Evolutionary conservation across 1,140 invertebrate genomes (phyloP), one percentile per base, ranked within the genome.

Genomic region (Atta colombica): DNA sequence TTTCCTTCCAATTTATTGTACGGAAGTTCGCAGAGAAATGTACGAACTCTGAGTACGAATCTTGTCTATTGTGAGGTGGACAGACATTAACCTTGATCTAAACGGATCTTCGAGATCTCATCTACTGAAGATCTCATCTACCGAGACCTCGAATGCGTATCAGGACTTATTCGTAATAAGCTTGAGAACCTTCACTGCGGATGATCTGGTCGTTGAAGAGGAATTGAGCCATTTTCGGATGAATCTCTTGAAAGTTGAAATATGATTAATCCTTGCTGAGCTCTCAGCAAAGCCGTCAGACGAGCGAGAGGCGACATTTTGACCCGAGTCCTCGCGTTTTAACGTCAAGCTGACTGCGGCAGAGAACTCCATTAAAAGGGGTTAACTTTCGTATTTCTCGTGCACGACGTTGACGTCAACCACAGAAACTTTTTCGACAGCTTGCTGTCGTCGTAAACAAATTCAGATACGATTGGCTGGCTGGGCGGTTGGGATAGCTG

Each of bases 401-500:
- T 81, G 16, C 39, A 25, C 51, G 51, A 72, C 51, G 45, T 88
- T 12, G 31, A 75, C 58, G 80, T 28, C 18, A 60, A 39, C 60
- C 45, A 53, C 69, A 58, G 39, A 45, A 88, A 88, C 28, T 85
- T 89, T 86, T 78, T 55, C 71, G 71, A 84, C 80, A 84, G 80
- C 55, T 69, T 25, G 14, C 84, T 25, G 74, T 58, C 80, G 45
- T 86, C 87, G 85, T 75, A 87, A 88, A 87, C 87, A 75, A 87
- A 88, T 88, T 82, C 68, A 65, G 53, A 74, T 74, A 84, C 80
- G 80, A 84, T 81, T 87, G 35, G 85, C 75, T 88, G 51, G 45
- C 77, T 88, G 74, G 55, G 31, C 31, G 53, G 72, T 28, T 87
- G 65, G 65, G 39, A 35, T 69, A 21, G 66, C 66, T 69, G 51